These are phyloP conservation scores for Ommatoiulus sabulosus DNA, from an alignment of 2,888 invertebrate genomes.

Conservation along the genomic window DNA sequence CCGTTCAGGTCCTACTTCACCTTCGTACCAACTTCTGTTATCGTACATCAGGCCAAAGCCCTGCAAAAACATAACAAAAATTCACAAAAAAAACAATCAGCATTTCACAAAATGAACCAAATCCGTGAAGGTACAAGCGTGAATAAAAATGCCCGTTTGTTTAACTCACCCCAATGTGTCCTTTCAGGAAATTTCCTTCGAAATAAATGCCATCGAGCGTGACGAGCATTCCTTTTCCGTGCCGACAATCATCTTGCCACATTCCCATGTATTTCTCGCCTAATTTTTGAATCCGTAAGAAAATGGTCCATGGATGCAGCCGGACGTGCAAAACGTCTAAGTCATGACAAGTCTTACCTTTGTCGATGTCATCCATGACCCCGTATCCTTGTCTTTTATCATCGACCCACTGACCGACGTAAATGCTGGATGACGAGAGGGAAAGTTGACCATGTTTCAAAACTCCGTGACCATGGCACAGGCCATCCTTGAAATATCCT, in stretches of 20 bases:
- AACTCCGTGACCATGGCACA: conserved; percentile 86
- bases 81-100: not conserved
- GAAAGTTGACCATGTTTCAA: conserved; percentile 83
- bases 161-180: not conserved
- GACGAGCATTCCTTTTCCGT: conserved; percentile 87
- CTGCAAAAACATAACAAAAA: no score
- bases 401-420: conserved; percentile 88
- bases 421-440: conserved; percentile 79
- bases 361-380: conserved; percentile 86
- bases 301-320: no score
- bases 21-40: not conserved
- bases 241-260: conserved; percentile 86
- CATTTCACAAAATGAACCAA: not conserved
- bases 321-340: no score
- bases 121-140: not conserved
- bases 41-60: not conserved
- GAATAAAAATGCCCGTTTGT: not conserved
- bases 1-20: not conserved
- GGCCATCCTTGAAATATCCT: conserved; percentile 87
- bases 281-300: conserved; percentile 62
- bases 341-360: conserved; percentile 73
- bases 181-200: conserved; percentile 65
- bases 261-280: conserved; percentile 91
- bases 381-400: conserved; percentile 88
- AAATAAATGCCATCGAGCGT: conserved; percentile 92